Conservation (phyloP, 1,140 invertebrate genomes). For the Lethrus apterus region DNA sequence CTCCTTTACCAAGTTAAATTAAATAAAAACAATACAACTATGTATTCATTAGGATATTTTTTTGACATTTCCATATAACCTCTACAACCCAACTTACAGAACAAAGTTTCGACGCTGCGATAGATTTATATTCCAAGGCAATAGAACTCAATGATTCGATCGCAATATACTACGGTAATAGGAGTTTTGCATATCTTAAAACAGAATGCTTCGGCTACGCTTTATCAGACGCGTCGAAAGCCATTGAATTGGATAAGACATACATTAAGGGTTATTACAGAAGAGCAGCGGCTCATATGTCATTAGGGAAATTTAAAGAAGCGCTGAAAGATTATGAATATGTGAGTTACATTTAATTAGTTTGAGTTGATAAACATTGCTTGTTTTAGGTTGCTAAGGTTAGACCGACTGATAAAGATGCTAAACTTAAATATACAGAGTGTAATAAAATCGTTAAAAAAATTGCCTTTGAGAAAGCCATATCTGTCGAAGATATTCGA, state of each 20-base stretch:
- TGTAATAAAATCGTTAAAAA: conserved; percentile 95
- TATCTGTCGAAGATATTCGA: conserved; percentile 83
- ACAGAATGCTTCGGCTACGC: conserved; percentile 92
- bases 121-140: conserved; percentile 84
- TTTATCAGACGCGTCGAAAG: conserved; percentile 81
- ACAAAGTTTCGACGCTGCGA: conserved; percentile 82
- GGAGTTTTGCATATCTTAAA: conserved; percentile 90
- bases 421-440: conserved; percentile 86
- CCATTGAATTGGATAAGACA: conserved; percentile 80
- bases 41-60: too few relatives aligned
- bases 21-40: too few relatives aligned
- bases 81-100: conserved; percentile 54
- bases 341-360: conserved; percentile 48
- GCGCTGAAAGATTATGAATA: conserved; percentile 95
- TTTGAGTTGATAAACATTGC: conserved; percentile 5
- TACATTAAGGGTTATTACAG: conserved; percentile 96
- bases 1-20: not conserved
- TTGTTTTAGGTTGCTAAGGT: conserved; percentile 72
- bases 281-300: conserved; percentile 93
- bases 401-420: conserved; percentile 89
- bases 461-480: conserved; percentile 95
- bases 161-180: conserved; percentile 86
- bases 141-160: conserved; percentile 78
- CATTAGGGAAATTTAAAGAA: conserved; percentile 93
- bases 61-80: conserved; percentile 12